A percentile compares a stretch with the other conserved stretches of the same genome.
These are phyloP conservation scores for Atta cephalotes DNA, from an alignment of 1,140 invertebrate species.

Conservation along the genomic window DNA sequence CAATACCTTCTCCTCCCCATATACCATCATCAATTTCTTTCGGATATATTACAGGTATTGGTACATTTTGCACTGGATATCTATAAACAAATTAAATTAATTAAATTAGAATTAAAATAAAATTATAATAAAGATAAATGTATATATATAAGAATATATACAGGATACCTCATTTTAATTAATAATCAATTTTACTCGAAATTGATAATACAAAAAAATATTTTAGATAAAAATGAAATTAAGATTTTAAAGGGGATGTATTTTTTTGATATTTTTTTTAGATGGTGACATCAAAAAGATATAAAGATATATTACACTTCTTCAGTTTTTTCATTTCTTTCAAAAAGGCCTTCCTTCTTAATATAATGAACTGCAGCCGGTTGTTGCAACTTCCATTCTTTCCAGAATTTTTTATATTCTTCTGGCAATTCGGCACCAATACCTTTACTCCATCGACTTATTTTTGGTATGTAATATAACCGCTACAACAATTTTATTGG, in stretches of 20 bases:
- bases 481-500: constrained; percentile 57
- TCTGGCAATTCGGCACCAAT: constrained; percentile 91
- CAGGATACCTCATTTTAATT: too few relatives aligned
- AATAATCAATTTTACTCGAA: too few relatives aligned
- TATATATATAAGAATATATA: background rate
- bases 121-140: constrained; percentile 10
- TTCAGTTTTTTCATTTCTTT: constrained; percentile 90
- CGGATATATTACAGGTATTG: constrained; percentile 92
- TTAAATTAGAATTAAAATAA: constrained; percentile 6
- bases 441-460: constrained; percentile 87
- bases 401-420: constrained; percentile 95
- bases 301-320: constrained; percentile 87
- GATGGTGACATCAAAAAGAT: too few relatives aligned
- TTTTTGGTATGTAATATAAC: constrained; percentile 76
- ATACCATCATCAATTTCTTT: constrained; percentile 94
- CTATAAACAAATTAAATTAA: constrained; percentile 80
- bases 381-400: constrained; percentile 92
- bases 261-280: too few relatives aligned
- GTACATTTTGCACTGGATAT: constrained; percentile 91
- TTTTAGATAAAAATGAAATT: too few relatives aligned
- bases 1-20: constrained; percentile 98
- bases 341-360: constrained; percentile 91
- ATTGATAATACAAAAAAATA: too few relatives aligned
- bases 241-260: too few relatives aligned
- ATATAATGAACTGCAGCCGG: constrained; percentile 95